Percentiles rank a stretch among this genome's conserved stretches.
These are phyloP conservation scores for Cebidichthys violaceus DNA, from an alignment of 2,113 vertebrate species.

Conservation along the genomic window DNA sequence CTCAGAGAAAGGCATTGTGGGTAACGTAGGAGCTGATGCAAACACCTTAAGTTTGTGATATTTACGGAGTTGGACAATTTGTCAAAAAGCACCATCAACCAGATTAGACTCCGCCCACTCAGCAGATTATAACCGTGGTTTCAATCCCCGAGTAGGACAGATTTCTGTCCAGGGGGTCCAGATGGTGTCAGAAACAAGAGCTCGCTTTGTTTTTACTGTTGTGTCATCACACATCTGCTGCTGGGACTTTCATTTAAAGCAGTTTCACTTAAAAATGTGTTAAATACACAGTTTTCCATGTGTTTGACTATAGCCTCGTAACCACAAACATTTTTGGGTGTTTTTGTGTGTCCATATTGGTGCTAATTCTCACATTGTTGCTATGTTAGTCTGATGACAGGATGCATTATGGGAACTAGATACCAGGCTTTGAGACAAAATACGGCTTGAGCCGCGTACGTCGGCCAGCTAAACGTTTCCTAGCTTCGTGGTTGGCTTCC, in stretches of 20 bases:
- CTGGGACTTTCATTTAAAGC: background rate
- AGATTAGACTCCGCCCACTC: conserved; percentile 56
- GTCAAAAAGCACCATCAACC: conserved; percentile 61
- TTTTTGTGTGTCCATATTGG: background rate
- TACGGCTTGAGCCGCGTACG: too few species aligned
- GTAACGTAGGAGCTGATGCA: too few species aligned
- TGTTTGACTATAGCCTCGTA: background rate
- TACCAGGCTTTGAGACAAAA: too few species aligned
- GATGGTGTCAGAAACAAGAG: conserved; percentile 53
- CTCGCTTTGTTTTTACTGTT: background rate
- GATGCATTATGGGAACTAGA: too few species aligned
- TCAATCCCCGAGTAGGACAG: conserved; percentile 44
- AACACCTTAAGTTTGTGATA: too few species aligned
- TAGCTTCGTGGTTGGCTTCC: too few species aligned
- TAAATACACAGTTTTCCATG: background rate
- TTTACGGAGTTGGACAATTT: conserved; percentile 3
- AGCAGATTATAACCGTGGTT: conserved; percentile 59
- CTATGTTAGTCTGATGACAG: background rate
- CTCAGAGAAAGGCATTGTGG: too few species aligned
- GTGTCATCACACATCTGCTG: conserved; percentile 24
- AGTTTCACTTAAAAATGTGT: background rate
- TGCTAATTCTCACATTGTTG: background rate
- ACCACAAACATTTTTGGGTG: too few species aligned
- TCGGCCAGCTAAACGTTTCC: too few species aligned
- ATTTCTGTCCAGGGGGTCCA: conserved; percentile 34